Conservation (phyloP, 2,797 vertebrate species). For the Xiphorhynchus erythropygius region DNA sequence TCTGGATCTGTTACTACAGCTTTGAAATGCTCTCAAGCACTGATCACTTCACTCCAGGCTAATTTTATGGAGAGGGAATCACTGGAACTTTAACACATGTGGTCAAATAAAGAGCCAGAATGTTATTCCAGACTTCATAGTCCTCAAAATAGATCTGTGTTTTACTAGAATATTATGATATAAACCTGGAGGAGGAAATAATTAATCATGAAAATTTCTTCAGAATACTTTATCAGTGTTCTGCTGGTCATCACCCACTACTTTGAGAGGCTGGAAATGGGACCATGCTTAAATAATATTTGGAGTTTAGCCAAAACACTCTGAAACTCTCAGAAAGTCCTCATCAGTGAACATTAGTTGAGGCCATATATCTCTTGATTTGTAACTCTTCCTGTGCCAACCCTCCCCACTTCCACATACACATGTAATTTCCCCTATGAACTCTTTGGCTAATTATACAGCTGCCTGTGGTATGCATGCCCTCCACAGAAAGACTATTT, state of each 20-base stretch:
- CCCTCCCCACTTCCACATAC: not conserved
- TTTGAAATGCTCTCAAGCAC: conserved; percentile 35
- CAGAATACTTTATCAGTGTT: not conserved
- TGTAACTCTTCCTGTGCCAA: not conserved
- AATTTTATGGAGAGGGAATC: conserved; percentile 1
- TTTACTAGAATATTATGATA: not conserved
- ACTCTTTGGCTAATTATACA: not conserved
- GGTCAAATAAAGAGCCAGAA: conserved; percentile 29
- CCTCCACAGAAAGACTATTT: not conserved
- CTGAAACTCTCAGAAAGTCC: not conserved
- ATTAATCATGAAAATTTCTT: not conserved
- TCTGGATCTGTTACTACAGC: not conserved
- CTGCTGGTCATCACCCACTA: not conserved
- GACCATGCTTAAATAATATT: not conserved
- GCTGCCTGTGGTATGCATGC: conserved; percentile 25
- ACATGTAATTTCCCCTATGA: not conserved
- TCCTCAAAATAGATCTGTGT: conserved; percentile 12
- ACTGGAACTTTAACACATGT: conserved; percentile 28
- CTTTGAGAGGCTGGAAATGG: not conserved
- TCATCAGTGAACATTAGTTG: not conserved
- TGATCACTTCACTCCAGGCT: not conserved
- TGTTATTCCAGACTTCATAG: conserved; percentile 20
- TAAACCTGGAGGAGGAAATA: conserved; percentile 16
- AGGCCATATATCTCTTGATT: not conserved
- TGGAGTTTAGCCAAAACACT: not conserved